Percentiles rank a stretch among this genome's conserved stretches.
phyloP scores from a whole-genome alignment of 2,888 invertebrate genomes.

The Augiades crinisus region DNA sequence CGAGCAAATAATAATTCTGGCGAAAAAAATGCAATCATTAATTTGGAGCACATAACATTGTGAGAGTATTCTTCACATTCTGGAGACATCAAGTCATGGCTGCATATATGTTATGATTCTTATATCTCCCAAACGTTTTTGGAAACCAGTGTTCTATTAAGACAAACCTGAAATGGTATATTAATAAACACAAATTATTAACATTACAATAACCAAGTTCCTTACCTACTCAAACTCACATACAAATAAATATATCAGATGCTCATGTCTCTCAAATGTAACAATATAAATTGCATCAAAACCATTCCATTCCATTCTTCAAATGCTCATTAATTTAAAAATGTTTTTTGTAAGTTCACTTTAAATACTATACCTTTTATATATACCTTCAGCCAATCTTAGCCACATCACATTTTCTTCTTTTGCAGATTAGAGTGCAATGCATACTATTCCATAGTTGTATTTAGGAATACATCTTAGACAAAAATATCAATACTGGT shows the following conservation, averaged over 20 bases:
- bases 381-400: too few species aligned
- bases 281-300: too few species aligned
- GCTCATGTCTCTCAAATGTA: not conserved
- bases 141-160: not conserved
- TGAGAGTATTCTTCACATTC: not conserved
- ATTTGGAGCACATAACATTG: not conserved
- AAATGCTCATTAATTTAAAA: not conserved
- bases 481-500: too few species aligned
- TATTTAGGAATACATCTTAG: too few species aligned
- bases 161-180: slow-evolving; percentile 13
- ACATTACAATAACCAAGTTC: not conserved
- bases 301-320: too few species aligned
- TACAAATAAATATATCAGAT: not conserved
- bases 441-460: too few species aligned
- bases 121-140: not conserved
- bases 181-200: not conserved
- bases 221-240: not conserved
- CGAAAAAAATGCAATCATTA: not conserved
- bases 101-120: not conserved
- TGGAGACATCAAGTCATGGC: not conserved
- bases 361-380: too few species aligned
- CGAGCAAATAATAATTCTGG: slow-evolving; percentile 10
- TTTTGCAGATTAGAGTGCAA: too few species aligned
- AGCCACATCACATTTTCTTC: too few species aligned
- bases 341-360: too few species aligned